Base-by-base conservation (phyloP, 2,888 invertebrate species). In the Rhagophthalmus giganteus region DNA sequence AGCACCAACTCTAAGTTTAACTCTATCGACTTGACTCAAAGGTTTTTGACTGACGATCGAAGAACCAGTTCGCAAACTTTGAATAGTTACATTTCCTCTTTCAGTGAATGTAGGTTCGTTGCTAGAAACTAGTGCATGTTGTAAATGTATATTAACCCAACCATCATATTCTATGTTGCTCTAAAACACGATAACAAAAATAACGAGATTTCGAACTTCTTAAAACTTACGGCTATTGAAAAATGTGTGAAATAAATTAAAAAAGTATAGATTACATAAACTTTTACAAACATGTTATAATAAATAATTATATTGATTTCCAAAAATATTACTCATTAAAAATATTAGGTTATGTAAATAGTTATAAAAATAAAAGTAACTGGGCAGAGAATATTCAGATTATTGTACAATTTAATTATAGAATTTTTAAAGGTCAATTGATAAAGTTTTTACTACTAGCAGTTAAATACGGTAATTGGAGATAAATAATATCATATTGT, bases 131-230 rank as follows among this genome's bases (percentile, higher is more conserved):
- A 89, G 67, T 1, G 84, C 79, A 70, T 90, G 90, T 62, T 82
- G 81, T 53, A 90, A 74, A 69, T 84, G 83, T 59, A 90, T 80
- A 54, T 81, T 83, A 11, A 88, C 70, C 81, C 86, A 86, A 16
- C 87, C 85, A 73, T 90, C 89, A 64, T 86, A 86, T 65, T 90
- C 88, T 55, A 88, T 70, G 61, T 79, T 81, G 35, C 74, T 78
- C 83, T 83, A 59, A 40, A 73, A 74, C 16, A 30, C 11, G 20
- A 3, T 20, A 30, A 9, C 11, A 24, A 8, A 14, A 15, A n/a
- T n/a, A n/a, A n/a, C n/a, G n/a, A n/a, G n/a, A n/a, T n/a, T 14
- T 9, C 11, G 15, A 27, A 8, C 1, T 16, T 45, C 27, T 42
- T 9, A 8, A 24, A 24, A 33, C 33, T 12, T 33, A 33, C 33